phyloP scores from a whole-genome alignment of 2,113 vertebrate genomes.

The Gallinago jamesoni region DNA sequence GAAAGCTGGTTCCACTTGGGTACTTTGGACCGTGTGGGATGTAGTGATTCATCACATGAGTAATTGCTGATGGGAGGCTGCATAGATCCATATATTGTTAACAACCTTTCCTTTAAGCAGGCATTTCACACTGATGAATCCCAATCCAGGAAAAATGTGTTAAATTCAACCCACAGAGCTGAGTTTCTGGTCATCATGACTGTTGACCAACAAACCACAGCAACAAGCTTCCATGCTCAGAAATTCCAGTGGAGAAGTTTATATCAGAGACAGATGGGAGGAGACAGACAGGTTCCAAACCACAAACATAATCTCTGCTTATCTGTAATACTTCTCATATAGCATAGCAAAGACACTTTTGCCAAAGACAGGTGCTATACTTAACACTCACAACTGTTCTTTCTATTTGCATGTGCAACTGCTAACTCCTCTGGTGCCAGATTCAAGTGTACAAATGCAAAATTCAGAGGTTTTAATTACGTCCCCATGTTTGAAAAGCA shows the following conservation, averaged over 20 bases:
- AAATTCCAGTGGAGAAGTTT: not conserved
- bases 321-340: not conserved
- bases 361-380: not conserved
- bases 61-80: not conserved
- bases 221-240: not conserved
- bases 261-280: not conserved
- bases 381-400: not conserved
- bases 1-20: not conserved
- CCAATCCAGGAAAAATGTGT: not conserved
- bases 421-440: not conserved
- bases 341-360: not conserved
- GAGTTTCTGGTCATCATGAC: not conserved
- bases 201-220: accelerated
- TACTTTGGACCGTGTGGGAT: not conserved
- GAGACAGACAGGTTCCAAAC: not conserved
- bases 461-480: not conserved
- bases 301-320: not conserved
- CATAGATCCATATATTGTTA: not conserved
- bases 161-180: not conserved
- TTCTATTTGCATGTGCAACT: not conserved
- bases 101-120: not conserved
- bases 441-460: not conserved
- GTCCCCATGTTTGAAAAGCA: not conserved
- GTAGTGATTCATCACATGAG: not conserved
- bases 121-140: not conserved